phyloP scores from a whole-genome alignment of 2,113 vertebrate genomes.

The Aplodontia rufa region DNA sequence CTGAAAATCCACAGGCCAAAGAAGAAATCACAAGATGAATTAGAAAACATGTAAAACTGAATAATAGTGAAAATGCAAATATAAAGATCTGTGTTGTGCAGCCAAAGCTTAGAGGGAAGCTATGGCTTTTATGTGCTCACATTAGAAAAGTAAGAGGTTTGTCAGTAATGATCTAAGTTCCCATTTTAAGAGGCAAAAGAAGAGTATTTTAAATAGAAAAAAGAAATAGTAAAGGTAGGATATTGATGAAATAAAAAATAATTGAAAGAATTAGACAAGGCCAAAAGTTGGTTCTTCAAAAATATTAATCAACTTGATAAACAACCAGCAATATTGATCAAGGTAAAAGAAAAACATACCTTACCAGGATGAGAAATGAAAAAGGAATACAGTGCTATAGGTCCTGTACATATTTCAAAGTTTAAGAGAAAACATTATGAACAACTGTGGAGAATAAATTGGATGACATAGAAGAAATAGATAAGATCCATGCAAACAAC shows the following conservation, averaged over 20 bases:
- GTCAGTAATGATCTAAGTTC: not conserved
- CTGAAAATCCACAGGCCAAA: not conserved
- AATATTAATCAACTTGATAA: not conserved
- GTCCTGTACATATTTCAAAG: not conserved
- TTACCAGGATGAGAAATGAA: not conserved
- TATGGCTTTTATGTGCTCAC: not conserved
- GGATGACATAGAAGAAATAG: not conserved
- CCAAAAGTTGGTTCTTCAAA: not conserved
- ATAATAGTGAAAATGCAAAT: not conserved
- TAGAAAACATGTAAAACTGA: conserved; percentile 3
- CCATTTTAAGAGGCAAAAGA: not conserved
- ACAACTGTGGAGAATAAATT: not conserved
- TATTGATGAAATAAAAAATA: not conserved
- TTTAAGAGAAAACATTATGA: not conserved
- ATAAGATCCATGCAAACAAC: not conserved
- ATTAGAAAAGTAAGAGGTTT: not conserved
- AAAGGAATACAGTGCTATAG: not conserved
- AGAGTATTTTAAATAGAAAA: not conserved
- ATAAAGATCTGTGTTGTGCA: not conserved
- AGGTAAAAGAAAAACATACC: not conserved
- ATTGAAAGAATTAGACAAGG: not conserved
- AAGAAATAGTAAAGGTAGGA: not conserved
- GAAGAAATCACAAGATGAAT: not conserved
- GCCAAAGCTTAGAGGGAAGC: not conserved
- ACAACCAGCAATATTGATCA: not conserved